Conservation (phyloP, 2,888 invertebrate genomes). For the Pterobdella sp. region DNA sequence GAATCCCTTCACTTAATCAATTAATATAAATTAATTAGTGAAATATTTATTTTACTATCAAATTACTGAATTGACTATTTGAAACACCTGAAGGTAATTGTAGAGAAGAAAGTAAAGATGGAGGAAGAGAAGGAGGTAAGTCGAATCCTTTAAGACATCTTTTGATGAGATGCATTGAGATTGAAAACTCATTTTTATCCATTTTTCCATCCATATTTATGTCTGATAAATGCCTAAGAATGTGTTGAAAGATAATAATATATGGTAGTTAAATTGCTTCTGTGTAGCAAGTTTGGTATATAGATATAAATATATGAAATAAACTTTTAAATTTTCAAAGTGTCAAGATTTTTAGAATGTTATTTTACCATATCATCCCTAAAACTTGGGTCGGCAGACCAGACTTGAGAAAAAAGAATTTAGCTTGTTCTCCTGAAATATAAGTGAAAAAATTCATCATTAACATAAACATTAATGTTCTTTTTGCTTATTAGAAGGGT, state of each 20-base stretch:
- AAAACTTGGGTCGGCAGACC: conserved; percentile 47
- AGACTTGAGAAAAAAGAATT: conserved; percentile 50
- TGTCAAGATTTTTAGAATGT: too few relatives aligned
- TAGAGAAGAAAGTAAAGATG: conserved; percentile 49
- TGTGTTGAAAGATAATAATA: background rate
- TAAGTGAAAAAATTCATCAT: background rate
- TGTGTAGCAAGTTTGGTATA: too few relatives aligned
- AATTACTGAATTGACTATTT: background rate
- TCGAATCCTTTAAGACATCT: conserved; percentile 83
- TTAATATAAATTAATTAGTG: too few relatives aligned
- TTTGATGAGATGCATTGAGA: conserved; percentile 51
- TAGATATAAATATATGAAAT: too few relatives aligned
- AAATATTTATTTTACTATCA: background rate
- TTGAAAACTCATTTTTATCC: conserved; percentile 52
- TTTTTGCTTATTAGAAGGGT: background rate
- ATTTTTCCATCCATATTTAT: conserved; percentile 51
- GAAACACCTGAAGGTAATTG: background rate
- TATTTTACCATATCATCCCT: conserved; percentile 51
- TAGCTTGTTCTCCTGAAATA: conserved; percentile 48
- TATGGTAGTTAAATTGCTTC: too few relatives aligned
- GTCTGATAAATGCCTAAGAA: conserved; percentile 48
- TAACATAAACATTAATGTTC: background rate
- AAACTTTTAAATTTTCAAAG: too few relatives aligned
- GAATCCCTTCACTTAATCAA: too few relatives aligned
- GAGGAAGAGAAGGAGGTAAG: conserved; percentile 77